These are phyloP conservation scores for Artibeus jamaicensis DNA, from an alignment of 2,797 vertebrate species.

Conservation along the genomic window DNA sequence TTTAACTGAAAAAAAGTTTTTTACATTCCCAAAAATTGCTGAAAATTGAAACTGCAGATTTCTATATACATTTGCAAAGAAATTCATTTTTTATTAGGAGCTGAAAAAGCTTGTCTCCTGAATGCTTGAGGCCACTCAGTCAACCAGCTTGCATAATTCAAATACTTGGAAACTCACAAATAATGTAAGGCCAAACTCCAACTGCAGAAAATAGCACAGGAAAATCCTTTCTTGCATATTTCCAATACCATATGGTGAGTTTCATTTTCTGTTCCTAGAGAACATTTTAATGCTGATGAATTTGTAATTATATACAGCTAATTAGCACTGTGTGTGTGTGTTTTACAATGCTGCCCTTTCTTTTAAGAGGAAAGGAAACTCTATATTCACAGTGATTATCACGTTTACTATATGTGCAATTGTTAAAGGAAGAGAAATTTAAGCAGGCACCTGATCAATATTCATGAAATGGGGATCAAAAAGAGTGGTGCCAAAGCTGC, in stretches of 20 bases:
- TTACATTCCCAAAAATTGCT: slow-evolving; percentile 52
- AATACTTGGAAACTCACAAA: slow-evolving; percentile 72
- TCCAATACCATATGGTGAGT: slow-evolving; percentile 74
- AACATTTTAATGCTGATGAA: slow-evolving; percentile 70
- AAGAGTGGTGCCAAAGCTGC: neutral
- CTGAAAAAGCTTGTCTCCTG: slow-evolving; percentile 44
- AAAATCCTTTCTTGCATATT: slow-evolving; percentile 53
- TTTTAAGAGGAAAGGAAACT: slow-evolving; percentile 68
- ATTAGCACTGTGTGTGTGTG: slow-evolving; percentile 51
- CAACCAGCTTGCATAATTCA: slow-evolving; percentile 68
- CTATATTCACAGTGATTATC: slow-evolving; percentile 51
- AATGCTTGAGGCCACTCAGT: slow-evolving; percentile 61
- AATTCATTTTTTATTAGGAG: slow-evolving; percentile 40
- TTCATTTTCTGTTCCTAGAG: slow-evolving; percentile 67
- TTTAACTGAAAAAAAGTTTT: slow-evolving; percentile 42
- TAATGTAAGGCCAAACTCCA: slow-evolving; percentile 58
- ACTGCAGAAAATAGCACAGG: slow-evolving; percentile 71
- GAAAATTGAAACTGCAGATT: slow-evolving; percentile 66
- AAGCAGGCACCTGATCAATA: slow-evolving; percentile 51
- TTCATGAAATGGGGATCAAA: neutral
- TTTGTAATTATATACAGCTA: slow-evolving; percentile 74
- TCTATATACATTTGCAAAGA: slow-evolving; percentile 59
- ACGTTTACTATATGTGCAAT: slow-evolving; percentile 56
- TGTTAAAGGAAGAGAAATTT: slow-evolving; percentile 48
- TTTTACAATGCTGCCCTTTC: slow-evolving; percentile 57